Base-by-base conservation (phyloP, 1,140 invertebrate species). In the Laodelphax striatellus region DNA sequence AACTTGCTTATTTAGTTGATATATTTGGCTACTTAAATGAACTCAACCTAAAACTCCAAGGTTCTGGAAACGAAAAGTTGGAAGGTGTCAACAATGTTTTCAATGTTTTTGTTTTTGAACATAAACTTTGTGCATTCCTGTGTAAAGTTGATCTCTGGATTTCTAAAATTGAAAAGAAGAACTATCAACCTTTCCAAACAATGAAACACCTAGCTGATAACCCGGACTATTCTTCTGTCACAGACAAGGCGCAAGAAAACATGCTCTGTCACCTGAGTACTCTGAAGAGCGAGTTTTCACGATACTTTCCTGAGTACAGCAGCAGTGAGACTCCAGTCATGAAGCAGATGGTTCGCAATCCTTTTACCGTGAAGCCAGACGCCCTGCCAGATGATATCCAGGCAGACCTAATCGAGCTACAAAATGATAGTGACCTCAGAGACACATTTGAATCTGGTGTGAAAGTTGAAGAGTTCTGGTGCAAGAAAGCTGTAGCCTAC, bases 1-100 rank as follows among this genome's bases (percentile, higher is more conserved):
- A 60, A 55, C 57, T 68, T 57, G 62, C 65, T 56, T 68, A 66
- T 62, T 61, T 66, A 44, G 53, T 58, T 5, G 61, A 64, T 58
- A 58, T 64, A 60, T 68, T 68, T 43, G 58, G 55, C 17, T 62
- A 68, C 24, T 31, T 66, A 64, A 66, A 66, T 66, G 60, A 68
- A 60, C 56, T 68, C 60, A 66, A 65, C 60, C 43, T 66, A 17
- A 53, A 66, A 58, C 57, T 65, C 28, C 65, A 66, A 65, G 66
- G 65, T 52, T 59, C 31, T n/a, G 58, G 57, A 24, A 59, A 53
- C 16, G 16, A 52, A 13, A 52, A 62, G 19, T 64, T 66, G 52
- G 24, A 67, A 63, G 55, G 41, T 59, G 57, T 52, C 10, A 59
- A 52, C 56, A 66, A 66, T 55, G n/a, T n/a, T n/a, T n/a, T n/a